Base-by-base conservation (phyloP, 2,113 vertebrate species). In the Nycticryphes semicollaris region DNA sequence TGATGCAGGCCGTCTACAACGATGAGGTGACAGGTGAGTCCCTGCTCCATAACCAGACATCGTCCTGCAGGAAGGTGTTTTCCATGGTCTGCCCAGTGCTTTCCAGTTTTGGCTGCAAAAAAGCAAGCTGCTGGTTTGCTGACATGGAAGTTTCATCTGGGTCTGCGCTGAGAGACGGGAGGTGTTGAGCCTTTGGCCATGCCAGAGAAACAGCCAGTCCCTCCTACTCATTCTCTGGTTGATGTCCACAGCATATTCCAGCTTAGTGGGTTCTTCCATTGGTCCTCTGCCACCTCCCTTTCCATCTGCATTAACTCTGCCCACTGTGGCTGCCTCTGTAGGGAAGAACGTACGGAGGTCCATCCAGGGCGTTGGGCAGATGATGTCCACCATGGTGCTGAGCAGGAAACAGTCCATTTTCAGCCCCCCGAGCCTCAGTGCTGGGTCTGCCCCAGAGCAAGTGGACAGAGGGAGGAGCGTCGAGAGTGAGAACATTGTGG, bases 351-450 rank as follows among this genome's bases (percentile, higher is more conserved):
- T 99, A 88, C 98, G 99, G 91, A 97, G 99, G 41, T 99, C 99
- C 23, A 99, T 99, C 94, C 99, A 99, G 91, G 99, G 99, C 0
- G 98, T 99, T 97, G 99, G 99, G 24, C 99, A 99, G 97, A 99
- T 99, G 96, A 99, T 99, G 99, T 99, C 99, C 95, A 99, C 99
- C 92, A 99, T 99, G 99, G 99, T 99, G 67, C 98, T 99, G 85
- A 99, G 96, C 98, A 98, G 99, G 87, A 99, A 99, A 80, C 99
- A 98, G 95, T 99, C 99, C 54, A 91, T 99, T 88, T 99, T 99
- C 59, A 98, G 98, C 9, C 0, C 95, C 6, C 98, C 98, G 1
- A 97, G 85, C 76, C 94, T 99, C 87, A 97, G 97, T 20, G 2
- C 96, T 0, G 94, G 94, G 3, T 87, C 97, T 3, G 94, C 95